Base-by-base conservation (phyloP, 2,113 vertebrate genomes). In the Plotosus lineatus region DNA sequence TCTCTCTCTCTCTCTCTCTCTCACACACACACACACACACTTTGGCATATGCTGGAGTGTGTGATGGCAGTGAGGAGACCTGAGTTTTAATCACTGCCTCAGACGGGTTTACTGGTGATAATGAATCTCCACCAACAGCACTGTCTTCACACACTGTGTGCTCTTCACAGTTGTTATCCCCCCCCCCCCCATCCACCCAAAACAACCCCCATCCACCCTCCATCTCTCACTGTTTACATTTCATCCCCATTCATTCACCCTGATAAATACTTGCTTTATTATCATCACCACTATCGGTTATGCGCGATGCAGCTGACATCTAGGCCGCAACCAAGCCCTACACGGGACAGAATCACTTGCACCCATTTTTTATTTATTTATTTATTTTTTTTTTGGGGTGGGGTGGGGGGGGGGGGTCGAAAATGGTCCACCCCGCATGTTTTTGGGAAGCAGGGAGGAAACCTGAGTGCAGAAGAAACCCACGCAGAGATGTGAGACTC, bases 41-140 rank as follows among this genome's bases (percentile, higher is more conserved):
- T 38, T 50, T 61, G 77, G 66, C 63, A 68, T 50, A 79, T 79
- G n/a, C n/a, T n/a, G 50, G 12, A 56, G 63, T 50, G 15, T 9
- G 36, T 66, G 12, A 9, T 74, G 71, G 56, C 79, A 74, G 66
- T 75, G 77, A 75, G 80, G 76, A 78, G 63, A 71, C 58, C 69
- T 79, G 51, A 75, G 74, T 50, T 61, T 69, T 79, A 82, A 82
- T 82, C 77, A 84, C 73, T n/a, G n/a, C n/a, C n/a, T 83, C 60
- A 90, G 84, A 81, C 80, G 40, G 42, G 79, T 72, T 79, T 87
- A 85, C 89, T 69, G 71, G 71, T 68, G 78, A 78, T 77, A 82
- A 86, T 88, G 89, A 89, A 90, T 85, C 88, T 88, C 86, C 10
- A 84, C 87, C 85, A 88, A 89, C 86, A 84, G 85, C 84, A 86